A percentile compares a stretch with the other conserved stretches of the same genome.
Evolutionary conservation across 64 coral and sea anemone genomes (phyloP).

Genomic region (Trachythela sp.): DNA sequence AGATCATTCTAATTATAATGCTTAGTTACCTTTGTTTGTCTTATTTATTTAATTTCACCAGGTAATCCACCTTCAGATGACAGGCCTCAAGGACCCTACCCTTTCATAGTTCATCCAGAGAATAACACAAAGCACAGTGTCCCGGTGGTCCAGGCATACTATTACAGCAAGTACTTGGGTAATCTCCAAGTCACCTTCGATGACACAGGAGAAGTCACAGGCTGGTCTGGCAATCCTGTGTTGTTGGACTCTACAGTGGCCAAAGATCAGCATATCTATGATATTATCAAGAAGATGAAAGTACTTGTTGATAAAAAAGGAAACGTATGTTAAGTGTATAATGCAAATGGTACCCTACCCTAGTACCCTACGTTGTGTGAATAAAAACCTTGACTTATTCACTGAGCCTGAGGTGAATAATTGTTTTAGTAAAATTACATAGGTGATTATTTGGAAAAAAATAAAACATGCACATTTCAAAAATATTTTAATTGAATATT

Average conservation of each 20-base stretch:
- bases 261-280: conserved; percentile 19
- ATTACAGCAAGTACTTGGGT: conserved; percentile 64
- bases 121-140: conserved; percentile 35
- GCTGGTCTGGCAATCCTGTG: conserved; percentile 72
- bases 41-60: background rate
- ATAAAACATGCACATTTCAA: too few species aligned
- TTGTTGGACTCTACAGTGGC: conserved; percentile 49
- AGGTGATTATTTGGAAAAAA: too few species aligned
- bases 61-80: conserved; percentile 47
- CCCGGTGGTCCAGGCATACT: conserved; percentile 64
- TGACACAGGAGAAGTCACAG: conserved; percentile 48
- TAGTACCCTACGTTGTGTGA: too few species aligned
- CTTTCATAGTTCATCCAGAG: conserved; percentile 48
- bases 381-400: too few species aligned
- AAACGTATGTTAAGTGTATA: background rate
- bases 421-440: too few species aligned
- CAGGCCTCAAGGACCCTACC: conserved; percentile 66
- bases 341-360: too few species aligned
- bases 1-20: too few species aligned
- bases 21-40: too few species aligned
- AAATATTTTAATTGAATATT: too few species aligned
- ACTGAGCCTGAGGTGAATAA: too few species aligned
- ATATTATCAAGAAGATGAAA: conserved; percentile 21
- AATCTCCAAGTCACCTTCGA: conserved; percentile 63
- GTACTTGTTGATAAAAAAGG: conserved; percentile 10